These are phyloP conservation scores for Panonychus citri DNA, from an alignment of 1,140 invertebrate species.

Conservation along the genomic window DNA sequence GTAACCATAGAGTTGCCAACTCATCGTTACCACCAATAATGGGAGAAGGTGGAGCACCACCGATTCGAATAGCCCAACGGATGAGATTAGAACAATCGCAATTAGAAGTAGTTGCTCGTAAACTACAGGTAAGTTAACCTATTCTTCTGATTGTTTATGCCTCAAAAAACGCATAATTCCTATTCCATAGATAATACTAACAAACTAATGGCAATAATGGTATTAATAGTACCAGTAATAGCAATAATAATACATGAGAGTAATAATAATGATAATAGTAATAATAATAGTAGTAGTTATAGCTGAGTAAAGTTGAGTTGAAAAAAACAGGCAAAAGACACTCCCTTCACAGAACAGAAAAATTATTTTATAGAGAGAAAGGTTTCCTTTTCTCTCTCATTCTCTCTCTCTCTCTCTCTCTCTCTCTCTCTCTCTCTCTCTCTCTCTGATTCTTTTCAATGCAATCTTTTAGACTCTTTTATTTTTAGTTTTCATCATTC, in stretches of 20 bases:
- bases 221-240: too few species aligned
- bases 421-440: neutral
- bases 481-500: conserved; percentile 7
- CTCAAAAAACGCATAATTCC: neutral
- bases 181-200: too few species aligned
- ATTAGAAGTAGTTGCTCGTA: conserved; percentile 75
- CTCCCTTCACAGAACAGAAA: neutral
- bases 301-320: too few species aligned
- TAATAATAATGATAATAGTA: neutral
- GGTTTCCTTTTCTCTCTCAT: neutral
- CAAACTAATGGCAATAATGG: neutral
- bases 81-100: conserved; percentile 86
- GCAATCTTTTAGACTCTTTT: neutral
- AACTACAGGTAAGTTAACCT: conserved; percentile 56
- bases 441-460: neutral
- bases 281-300: too few species aligned
- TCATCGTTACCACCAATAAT: conserved; percentile 48
- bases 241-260: neutral
- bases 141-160: neutral
- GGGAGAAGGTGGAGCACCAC: conserved; percentile 44
- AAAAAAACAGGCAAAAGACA: too few species aligned
- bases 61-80: conserved; percentile 72
- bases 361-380: neutral
- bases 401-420: neutral
- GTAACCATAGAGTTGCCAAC: conserved; percentile 59